Evolutionary conservation across 2,888 invertebrate genomes (phyloP), one percentile per base, ranked within the genome.

Genomic region (Aethes cnicana): DNA sequence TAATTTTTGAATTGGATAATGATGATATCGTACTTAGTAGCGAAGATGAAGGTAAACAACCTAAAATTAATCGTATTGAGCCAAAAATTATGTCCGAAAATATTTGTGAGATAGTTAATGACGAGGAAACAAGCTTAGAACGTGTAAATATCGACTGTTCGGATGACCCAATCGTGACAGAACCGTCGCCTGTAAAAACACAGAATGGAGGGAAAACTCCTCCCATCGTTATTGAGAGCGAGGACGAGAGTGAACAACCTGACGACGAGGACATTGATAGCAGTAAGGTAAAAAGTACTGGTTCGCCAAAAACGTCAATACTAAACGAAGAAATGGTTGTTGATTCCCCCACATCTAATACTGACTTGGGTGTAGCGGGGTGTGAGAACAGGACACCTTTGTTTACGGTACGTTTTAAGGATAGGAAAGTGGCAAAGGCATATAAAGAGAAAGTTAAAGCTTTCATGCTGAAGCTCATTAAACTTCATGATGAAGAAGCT

Each of bases 1-100:
- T 89, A 6, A 89, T 90, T 69, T 90, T 83, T 69, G 90, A 90
- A 77, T 77, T 90, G 60, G 86, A 89, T 59, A 85, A 85, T 63
- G 89, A 88, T 55, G 90, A 90, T 66, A 71, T 86, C 55, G 84
- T 77, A 66, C 61, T 80, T 32, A 89, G 88, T 47, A 87, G 87
- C 61, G 88, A 85, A 17, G 88, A 88, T 55, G 88, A 89, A 71
- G 72, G 64, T 65, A 84, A 71, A 64, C 77, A 74, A 62, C 64
- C 81, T 43, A 84, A 84, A 81, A 76, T 78, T 54, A 70, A 61
- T 63, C 74, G 79, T 58, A 62, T 68, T 21, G 74, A 74, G 47
- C 42, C 47, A 11, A 58, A 64, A 53, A 62, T 49, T 16, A 57
- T 36, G 28, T 56, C 57, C 23, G 64, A 63, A 53, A 36, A 47